phyloP scores from a whole-genome alignment of 2,888 invertebrate species.

The Anoplius nigerrimus region DNA sequence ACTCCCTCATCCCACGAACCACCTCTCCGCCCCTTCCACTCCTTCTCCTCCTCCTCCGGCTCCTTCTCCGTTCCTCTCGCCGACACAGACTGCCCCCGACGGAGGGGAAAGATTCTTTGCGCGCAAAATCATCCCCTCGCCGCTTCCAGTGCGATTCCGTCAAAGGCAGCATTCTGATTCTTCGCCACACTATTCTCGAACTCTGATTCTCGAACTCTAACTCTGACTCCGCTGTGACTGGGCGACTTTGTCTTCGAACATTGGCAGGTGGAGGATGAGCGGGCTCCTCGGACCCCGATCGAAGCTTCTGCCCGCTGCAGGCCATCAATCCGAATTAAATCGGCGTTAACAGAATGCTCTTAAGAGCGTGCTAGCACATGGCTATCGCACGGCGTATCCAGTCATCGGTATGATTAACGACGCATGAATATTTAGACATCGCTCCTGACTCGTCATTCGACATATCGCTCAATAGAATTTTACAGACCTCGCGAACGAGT shows the following conservation, averaged over 20 bases:
- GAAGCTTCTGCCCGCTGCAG: background rate
- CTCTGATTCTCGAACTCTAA: too few species aligned
- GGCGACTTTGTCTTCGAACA: too few species aligned
- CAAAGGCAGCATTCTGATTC: background rate
- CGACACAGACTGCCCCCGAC: background rate
- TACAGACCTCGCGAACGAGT: background rate
- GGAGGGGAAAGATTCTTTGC: background rate
- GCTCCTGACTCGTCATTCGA: constrained; percentile 50
- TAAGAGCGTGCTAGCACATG: constrained; percentile 49
- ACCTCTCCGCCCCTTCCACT: constrained; percentile 42
- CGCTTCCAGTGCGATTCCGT: constrained; percentile 29
- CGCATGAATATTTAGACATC: constrained; percentile 62
- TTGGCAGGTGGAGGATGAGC: too few species aligned
- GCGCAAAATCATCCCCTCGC: constrained; percentile 30
- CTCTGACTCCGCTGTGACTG: too few species aligned
- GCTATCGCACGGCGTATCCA: constrained; percentile 36
- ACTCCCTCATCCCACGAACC: constrained; percentile 68
- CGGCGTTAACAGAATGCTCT: constrained; percentile 56
- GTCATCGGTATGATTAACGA: constrained; percentile 51
- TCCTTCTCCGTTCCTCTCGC: background rate
- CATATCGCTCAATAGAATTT: constrained; percentile 27
- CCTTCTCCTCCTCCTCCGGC: background rate
- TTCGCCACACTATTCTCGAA: too few species aligned
- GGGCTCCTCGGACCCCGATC: background rate
- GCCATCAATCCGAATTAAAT: constrained; percentile 57